Evolutionary conservation across 2,888 invertebrate genomes (phyloP), one percentile per base, ranked within the genome.

Genomic region (Lordiphosa andalusiaca): DNA sequence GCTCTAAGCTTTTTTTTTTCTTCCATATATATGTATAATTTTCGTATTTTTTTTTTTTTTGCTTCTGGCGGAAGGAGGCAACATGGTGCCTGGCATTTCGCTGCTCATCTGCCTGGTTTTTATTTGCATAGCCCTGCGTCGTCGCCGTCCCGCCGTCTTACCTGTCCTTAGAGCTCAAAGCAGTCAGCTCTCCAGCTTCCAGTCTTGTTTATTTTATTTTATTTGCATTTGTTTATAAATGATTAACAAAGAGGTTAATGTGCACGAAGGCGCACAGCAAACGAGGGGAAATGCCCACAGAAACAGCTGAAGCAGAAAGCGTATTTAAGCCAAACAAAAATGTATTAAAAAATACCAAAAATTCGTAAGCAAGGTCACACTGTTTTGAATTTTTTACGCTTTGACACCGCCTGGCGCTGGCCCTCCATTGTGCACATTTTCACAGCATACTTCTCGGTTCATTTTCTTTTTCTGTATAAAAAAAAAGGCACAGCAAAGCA

Each of bases 191-290:
- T 10, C 46, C 46, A 25, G 54, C 46, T 40, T 40, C 46, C 40
- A 25, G 57, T 44, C 41, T 36, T 59, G 48, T 66, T 54, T 75
- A 44, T 75, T 75, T 77, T 78, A 71, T 75, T 78, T 77, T 69
- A 71, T 77, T 78, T 82, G 73, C 80, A 80, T 78, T 80, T 78
- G 78, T 78, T 78, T 80, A 73, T 78, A 82, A 78, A 82, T 78
- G 75, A 78, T 78, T 78, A 82, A 78, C 75, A 82, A 82, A 82
- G 77, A 82, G 77, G 82, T 78, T 78, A 78, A 82, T 82, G 83
- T 82, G 77, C 71, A 73, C 56, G 60, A 61, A 44, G 66, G 33
- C 10, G 50, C 23, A 23, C 47, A 40, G 53, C 37, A 35, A 30
- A 30, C 2, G 52, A 49, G 75, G 67, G 55, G 63, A 30, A 30